Evolutionary conservation across 2,888 invertebrate species (phyloP).

Genomic region (Protonemura montana): DNA sequence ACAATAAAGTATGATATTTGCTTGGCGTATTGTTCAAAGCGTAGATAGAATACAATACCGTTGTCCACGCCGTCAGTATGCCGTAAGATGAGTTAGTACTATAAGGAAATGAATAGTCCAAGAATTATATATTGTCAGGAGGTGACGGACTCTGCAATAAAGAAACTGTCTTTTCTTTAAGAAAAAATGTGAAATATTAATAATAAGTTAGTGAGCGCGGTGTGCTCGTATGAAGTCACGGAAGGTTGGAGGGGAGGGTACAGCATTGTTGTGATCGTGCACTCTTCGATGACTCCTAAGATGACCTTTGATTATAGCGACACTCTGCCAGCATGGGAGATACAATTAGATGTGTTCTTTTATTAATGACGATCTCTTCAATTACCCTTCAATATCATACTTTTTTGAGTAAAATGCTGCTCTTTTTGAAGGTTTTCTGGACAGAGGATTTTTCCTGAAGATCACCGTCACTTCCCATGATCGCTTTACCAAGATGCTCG

Average conservation of each 20-base stretch:
- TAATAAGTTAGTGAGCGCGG: background rate
- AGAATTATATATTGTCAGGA: constrained; percentile 2
- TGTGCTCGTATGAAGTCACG: background rate
- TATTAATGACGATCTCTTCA: background rate
- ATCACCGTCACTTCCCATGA: too few species aligned
- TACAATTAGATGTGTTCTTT: background rate
- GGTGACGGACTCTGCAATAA: constrained; percentile 1
- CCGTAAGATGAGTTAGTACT: background rate
- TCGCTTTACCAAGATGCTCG: too few species aligned
- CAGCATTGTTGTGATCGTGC: background rate
- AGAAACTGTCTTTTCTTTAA: constrained; percentile 5
- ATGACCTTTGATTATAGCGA: background rate
- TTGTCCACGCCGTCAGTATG: background rate
- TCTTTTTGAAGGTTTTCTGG: too few species aligned
- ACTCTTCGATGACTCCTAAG: background rate
- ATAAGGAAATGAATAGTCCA: background rate
- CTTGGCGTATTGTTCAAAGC: background rate
- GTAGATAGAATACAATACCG: background rate
- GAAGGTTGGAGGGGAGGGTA: background rate
- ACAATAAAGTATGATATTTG: background rate
- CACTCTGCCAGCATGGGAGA: constrained; percentile 1
- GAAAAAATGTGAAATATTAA: background rate
- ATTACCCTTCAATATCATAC: background rate
- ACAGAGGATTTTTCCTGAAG: too few species aligned
- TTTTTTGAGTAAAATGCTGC: background rate